Conservation (phyloP, 2,888 invertebrate genomes). For the Hydraecia micacea region DNA sequence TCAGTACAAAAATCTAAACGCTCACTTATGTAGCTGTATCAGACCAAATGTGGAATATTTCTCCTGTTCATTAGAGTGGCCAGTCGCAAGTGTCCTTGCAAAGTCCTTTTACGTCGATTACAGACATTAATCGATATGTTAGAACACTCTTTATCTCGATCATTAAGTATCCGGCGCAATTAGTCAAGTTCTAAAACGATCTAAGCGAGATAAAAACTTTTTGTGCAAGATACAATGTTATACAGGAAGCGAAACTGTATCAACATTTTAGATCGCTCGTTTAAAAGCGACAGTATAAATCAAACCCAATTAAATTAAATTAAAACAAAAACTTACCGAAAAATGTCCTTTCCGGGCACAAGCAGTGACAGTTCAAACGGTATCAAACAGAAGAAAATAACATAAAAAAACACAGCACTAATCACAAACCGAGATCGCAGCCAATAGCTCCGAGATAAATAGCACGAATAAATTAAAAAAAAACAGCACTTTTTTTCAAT, state of each 20-base stretch:
- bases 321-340: slow-evolving; percentile 69
- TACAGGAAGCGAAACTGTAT: slow-evolving; percentile 49
- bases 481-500: slow-evolving; percentile 48
- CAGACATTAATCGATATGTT: slow-evolving; percentile 50
- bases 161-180: slow-evolving; percentile 46
- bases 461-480: slow-evolving; percentile 59
- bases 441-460: slow-evolving; percentile 60
- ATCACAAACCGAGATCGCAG: slow-evolving; percentile 73
- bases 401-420: slow-evolving; percentile 69
- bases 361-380: slow-evolving; percentile 74
- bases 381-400: slow-evolving; percentile 69
- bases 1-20: slow-evolving; percentile 47
- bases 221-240: slow-evolving; percentile 14
- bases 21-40: slow-evolving; percentile 13
- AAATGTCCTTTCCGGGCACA: slow-evolving; percentile 70
- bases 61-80: slow-evolving; percentile 58
- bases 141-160: slow-evolving; percentile 38
- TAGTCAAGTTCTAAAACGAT: slow-evolving; percentile 39
- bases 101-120: slow-evolving; percentile 65
- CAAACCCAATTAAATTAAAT: slow-evolving; percentile 40
- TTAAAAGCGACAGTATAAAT: slow-evolving; percentile 35
- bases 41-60: slow-evolving; percentile 56
- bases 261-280: slow-evolving; percentile 27
- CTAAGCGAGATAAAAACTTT: slow-evolving; percentile 43
- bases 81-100: slow-evolving; percentile 61